phyloP scores from a whole-genome alignment of 2,888 invertebrate genomes.

The Lysandra coridon region DNA sequence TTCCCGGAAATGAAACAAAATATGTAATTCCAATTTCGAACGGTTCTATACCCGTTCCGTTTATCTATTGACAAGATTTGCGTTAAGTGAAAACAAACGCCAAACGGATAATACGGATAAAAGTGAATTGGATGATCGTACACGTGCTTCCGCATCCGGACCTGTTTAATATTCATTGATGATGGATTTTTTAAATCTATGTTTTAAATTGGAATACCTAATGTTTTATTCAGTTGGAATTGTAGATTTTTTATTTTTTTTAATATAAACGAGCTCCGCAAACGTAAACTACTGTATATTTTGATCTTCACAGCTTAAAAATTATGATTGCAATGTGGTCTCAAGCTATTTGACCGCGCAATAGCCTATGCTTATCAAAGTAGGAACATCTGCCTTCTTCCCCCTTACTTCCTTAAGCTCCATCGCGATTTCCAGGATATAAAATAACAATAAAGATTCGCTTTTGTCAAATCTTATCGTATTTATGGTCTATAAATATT shows the following conservation, averaged over 20 bases:
- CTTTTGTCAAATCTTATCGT: constrained; percentile 12
- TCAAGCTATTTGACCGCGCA: constrained; percentile 17
- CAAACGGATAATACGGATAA: constrained; percentile 32
- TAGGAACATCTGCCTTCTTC: constrained; percentile 46
- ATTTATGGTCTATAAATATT: constrained; percentile 18
- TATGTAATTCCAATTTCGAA: not conserved
- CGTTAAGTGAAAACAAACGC: constrained; percentile 17
- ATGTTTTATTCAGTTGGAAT: not conserved
- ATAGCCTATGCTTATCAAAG: constrained; percentile 34
- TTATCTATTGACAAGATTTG: constrained; percentile 7
- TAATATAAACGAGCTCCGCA: not conserved
- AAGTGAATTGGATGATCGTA: constrained; percentile 41
- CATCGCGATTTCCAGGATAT: constrained; percentile 42
- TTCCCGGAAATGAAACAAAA: not conserved
- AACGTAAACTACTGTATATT: not conserved
- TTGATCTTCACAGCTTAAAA: not conserved
- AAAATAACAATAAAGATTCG: constrained; percentile 38
- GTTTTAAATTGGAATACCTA: not conserved
- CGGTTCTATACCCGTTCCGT: constrained; percentile 1
- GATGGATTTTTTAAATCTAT: not conserved
- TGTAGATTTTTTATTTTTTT: not conserved
- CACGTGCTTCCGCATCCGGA: constrained; percentile 49
- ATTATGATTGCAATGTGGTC: constrained; percentile 14
- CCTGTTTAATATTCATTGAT: constrained; percentile 10
- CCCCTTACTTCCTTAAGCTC: constrained; percentile 43